Evolutionary conservation across 1,140 invertebrate genomes (phyloP).

Genomic region (Nomia melanderi): DNA sequence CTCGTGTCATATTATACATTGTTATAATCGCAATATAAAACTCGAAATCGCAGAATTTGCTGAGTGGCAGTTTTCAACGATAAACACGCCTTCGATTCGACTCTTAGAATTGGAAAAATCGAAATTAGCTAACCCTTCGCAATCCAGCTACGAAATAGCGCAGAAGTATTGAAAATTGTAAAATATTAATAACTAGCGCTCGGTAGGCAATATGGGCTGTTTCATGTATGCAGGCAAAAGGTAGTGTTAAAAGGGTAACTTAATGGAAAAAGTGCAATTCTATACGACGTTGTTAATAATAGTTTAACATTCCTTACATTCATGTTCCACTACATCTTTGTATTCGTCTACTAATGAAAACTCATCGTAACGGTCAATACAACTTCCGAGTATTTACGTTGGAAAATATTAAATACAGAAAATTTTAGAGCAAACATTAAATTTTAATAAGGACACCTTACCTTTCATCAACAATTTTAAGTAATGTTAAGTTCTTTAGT

Average conservation of each 20-base stretch:
- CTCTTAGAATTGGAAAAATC: conserved; percentile 26
- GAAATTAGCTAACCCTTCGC: conserved; percentile 44
- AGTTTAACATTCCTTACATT: too few relatives aligned
- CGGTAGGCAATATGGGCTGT: background rate
- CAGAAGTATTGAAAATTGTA: background rate
- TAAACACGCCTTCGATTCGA: conserved; percentile 15
- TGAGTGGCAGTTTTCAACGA: conserved; percentile 48
- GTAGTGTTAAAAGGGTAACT: background rate
- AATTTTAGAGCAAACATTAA: background rate
- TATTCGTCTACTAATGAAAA: background rate
- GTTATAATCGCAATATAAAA: conserved; percentile 51
- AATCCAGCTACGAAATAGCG: conserved; percentile 18
- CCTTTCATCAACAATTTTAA: background rate
- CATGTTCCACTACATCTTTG: background rate
- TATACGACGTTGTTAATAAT: too few relatives aligned
- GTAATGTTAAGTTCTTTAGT: background rate
- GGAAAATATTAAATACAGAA: background rate
- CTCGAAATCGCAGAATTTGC: conserved; percentile 43
- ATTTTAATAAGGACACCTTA: background rate
- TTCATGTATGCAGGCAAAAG: background rate
- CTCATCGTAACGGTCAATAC: background rate
- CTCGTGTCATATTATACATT: conserved; percentile 65
- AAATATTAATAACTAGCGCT: background rate
- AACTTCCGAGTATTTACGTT: background rate
- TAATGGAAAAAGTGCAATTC: background rate